Evolutionary conservation across 2,113 vertebrate genomes (phyloP), one percentile per base, ranked within the genome.

Genomic region (Ancistrus triradiatus): DNA sequence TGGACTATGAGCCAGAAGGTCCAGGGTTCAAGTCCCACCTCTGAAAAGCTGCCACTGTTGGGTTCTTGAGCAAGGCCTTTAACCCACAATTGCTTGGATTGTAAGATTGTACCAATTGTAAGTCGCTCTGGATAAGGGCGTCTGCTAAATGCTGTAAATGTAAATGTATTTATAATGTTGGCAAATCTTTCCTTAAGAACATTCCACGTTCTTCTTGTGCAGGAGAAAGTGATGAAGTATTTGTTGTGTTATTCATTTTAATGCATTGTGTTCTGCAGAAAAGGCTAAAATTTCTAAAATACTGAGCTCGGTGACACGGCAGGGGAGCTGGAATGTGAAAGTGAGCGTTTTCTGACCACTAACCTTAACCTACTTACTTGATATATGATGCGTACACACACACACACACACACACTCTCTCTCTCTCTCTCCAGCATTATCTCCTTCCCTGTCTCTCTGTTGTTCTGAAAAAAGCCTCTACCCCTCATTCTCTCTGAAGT

Each of bases 331-430:
- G 28, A 46, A 44, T 62, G 31, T 58, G 22, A 42, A 52, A 49
- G 17, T 40, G 28, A 15, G 22, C 25, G 10, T 13, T 24, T 25
- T 33, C 27, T 59, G 59, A 59, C 50, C 31, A 10, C 59, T 68
- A 55, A 68, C 60, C 55, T 64, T 63, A 66, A 56, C 40, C 51
- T 21, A 56, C 28, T 65, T 56, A 44, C 40, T 31, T 31, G 49
- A 28, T 63, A 63, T 31, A 33, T 63, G 17, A 42, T 22, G n/a
- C n/a, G n/a, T n/a, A n/a, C n/a, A n/a, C n/a, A n/a, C n/a, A 31
- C 27, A 31, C 27, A 31, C 27, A 31, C 27, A 31, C 22, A 46
- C 51, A 55, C 24, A 55, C 47, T n/a, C 27, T 11, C 40, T 33
- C 17, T 37, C 55, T 74, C 59, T 49, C 57, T 19, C 60, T 57